These are phyloP conservation scores for Misgurnus mizolepis DNA, from an alignment of 2,113 vertebrate genomes.

Conservation along the genomic window DNA sequence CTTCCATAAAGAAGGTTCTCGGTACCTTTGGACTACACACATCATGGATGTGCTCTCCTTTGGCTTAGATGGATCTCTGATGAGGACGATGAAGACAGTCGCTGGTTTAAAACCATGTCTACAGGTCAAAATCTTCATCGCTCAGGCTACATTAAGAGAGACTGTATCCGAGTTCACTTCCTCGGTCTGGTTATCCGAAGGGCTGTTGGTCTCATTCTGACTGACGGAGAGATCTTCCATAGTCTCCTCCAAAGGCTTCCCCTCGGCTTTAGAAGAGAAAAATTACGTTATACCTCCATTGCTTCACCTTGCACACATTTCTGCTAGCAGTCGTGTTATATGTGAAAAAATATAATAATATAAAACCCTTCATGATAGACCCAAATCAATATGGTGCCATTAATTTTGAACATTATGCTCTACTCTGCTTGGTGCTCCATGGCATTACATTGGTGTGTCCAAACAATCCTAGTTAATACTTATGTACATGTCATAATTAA, in stretches of 20 bases:
- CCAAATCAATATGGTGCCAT: too few species aligned
- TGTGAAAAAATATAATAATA: too few species aligned
- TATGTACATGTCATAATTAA: background rate
- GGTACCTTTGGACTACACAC: background rate
- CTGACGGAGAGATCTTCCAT: slow-evolving; percentile 67
- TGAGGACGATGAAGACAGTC: slow-evolving; percentile 6
- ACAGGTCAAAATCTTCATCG: background rate
- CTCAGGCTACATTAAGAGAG: slow-evolving; percentile 63
- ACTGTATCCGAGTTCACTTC: slow-evolving; percentile 33
- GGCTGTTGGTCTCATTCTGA: slow-evolving; percentile 44
- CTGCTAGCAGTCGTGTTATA: too few species aligned
- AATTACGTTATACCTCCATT: background rate
- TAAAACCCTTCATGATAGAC: too few species aligned
- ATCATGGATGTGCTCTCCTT: slow-evolving; percentile 6
- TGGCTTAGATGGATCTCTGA: background rate
- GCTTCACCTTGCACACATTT: too few species aligned
- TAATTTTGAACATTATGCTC: too few species aligned
- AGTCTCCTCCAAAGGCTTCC: slow-evolving; percentile 58
- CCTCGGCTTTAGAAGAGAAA: slow-evolving; percentile 56
- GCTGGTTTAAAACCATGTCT: background rate
- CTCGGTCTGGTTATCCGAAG: slow-evolving; percentile 48
- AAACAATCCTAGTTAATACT: background rate
- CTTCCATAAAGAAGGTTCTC: background rate
- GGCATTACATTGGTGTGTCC: too few species aligned
- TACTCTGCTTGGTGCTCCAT: too few species aligned